A percentile compares a stretch with the other conserved stretches of the same genome.
Evolutionary conservation across 2,888 invertebrate genomes (phyloP).

Genomic region (Gerris lacustris): DNA sequence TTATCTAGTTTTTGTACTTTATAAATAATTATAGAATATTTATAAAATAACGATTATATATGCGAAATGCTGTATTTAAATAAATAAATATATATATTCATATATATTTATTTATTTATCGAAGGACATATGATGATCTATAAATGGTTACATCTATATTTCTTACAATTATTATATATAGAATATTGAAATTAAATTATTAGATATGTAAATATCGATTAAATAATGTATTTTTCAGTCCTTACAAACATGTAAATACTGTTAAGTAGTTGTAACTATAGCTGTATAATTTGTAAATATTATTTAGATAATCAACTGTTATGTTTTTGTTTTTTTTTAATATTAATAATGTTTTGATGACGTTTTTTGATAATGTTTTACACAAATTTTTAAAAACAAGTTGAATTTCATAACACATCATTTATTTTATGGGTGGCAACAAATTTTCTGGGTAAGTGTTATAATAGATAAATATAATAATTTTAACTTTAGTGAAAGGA

Average conservation of each 20-base stretch:
- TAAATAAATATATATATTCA: constrained; percentile 19
- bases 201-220: constrained; percentile 16
- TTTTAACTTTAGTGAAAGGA: no score
- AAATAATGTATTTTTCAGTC: background rate
- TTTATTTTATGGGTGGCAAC: no score
- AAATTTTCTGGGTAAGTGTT: no score
- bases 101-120: no score
- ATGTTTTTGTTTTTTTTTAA: background rate
- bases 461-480: no score
- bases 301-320: background rate
- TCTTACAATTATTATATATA: constrained; percentile 24
- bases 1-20: no score
- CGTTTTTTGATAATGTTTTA: background rate
- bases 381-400: no score
- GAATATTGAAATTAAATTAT: constrained; percentile 24
- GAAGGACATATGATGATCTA: background rate
- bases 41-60: no score
- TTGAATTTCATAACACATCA: no score
- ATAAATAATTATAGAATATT: no score
- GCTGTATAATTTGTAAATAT: constrained; percentile 3
- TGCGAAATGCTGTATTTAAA: no score
- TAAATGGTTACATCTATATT: constrained; percentile 28
- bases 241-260: constrained; percentile 26
- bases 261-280: constrained; percentile 30
- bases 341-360: background rate